Percentiles rank a stretch among this genome's conserved stretches.
phyloP scores from a whole-genome alignment of 2,888 invertebrate genomes.

The Trichopria drosophilae region DNA sequence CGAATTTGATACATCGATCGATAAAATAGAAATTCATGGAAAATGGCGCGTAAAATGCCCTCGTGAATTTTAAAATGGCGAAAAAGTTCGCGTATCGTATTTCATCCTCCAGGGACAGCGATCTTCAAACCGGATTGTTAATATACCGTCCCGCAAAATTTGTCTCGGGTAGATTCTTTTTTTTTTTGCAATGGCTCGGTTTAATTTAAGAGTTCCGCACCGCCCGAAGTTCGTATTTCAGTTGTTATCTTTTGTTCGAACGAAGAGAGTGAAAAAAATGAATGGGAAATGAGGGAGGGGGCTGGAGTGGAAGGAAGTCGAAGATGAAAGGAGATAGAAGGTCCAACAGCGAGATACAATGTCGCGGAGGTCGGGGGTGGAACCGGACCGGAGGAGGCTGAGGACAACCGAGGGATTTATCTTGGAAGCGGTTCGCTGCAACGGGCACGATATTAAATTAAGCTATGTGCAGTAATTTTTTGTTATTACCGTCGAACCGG shows the following conservation, averaged over 20 bases:
- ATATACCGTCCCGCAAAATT: too few species aligned
- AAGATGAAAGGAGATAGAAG: conserved; percentile 23
- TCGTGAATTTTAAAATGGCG: too few species aligned
- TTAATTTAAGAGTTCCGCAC: conserved; percentile 38
- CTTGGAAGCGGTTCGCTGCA: conserved; percentile 38
- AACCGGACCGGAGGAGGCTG: conserved; percentile 25
- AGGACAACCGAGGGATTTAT: conserved; percentile 41
- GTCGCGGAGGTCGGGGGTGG: conserved; percentile 12
- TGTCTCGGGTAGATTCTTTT: too few species aligned
- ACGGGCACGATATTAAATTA: conserved; percentile 47
- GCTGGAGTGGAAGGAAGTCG: conserved; percentile 8
- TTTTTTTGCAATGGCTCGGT: too few species aligned
- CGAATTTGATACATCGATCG: too few species aligned
- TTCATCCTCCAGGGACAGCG: too few species aligned
- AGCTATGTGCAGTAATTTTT: conserved; percentile 45
- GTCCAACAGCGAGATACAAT: conserved; percentile 2
- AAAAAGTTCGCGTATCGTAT: too few species aligned
- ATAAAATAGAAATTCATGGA: too few species aligned
- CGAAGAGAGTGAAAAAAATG: conserved; percentile 23
- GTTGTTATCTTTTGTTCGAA: conserved; percentile 46
- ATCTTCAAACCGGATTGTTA: too few species aligned
- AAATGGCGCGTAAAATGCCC: too few species aligned
- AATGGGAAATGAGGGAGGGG: conserved; percentile 9
- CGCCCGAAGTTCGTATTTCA: conserved; percentile 37
- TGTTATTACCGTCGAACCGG: conserved; percentile 30